Evolutionary conservation across 2,888 invertebrate species (phyloP), one percentile per base, ranked within the genome.

Genomic region (Orthonychiurus folsomi): DNA sequence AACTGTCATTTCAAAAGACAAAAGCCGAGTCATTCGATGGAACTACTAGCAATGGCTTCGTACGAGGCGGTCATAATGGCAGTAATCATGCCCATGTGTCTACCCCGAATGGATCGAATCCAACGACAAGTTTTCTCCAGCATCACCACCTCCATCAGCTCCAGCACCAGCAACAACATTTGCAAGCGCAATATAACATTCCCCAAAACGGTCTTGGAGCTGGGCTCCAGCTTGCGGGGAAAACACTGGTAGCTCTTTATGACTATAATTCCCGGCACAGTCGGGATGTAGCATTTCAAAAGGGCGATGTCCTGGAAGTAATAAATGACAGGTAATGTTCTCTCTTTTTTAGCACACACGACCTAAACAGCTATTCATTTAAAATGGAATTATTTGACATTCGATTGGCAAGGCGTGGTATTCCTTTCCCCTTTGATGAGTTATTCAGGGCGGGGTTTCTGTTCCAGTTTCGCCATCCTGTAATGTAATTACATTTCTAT

Each of bases 301-400:
- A 97, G 80, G 96, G 96, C 61, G 97, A 97, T 78, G 85, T 90
- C 60, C 90, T 99, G 89, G 90, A 93, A 77, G 88, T 97, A 56
- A 82, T 95, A 69, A 93, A 93, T 78, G 93, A 94, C 75, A 86
- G 79, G 81, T 79, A 68, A 68, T n/a, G n/a, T n/a, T n/a, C n/a
- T n/a, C n/a, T 55, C 5, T 26, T 21, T 47, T 27, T 52, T 60
- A 54, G 25, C 59, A 65, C n/a, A n/a, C n/a, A n/a, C n/a, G n/a
- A n/a, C n/a, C n/a, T n/a, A n/a, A n/a, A n/a, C n/a, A n/a, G n/a
- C n/a, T n/a, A n/a, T n/a, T n/a, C n/a, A n/a, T n/a, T n/a, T n/a
- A n/a, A n/a, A n/a, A n/a, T n/a, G n/a, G n/a, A n/a, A n/a, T n/a
- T n/a, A n/a, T n/a, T n/a, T n/a, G n/a, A n/a, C n/a, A n/a, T n/a